phyloP scores from a whole-genome alignment of 2,113 vertebrate genomes.

The Apodemus sylvaticus region DNA sequence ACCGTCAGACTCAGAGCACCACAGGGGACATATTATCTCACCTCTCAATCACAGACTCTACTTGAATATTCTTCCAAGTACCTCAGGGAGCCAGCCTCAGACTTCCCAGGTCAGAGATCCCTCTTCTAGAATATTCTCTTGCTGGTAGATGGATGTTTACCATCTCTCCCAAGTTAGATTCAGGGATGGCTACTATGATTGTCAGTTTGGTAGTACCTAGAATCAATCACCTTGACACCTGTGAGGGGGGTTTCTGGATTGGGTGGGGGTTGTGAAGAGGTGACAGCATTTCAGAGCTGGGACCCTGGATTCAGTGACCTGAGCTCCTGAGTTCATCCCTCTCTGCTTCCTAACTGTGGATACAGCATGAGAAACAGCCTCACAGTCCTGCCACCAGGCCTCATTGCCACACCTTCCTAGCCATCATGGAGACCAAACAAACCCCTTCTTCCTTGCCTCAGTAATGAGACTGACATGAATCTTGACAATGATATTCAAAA shows the following conservation, averaged over 20 bases:
- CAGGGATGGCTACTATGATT: background rate
- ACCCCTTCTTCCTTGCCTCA: too few species aligned
- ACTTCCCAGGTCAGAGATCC: background rate
- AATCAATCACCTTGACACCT: background rate
- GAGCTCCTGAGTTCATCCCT: background rate
- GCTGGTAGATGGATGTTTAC: background rate
- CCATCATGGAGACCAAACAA: background rate
- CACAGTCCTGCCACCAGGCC: background rate
- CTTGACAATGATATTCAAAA: background rate
- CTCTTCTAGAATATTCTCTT: background rate
- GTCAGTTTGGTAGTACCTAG: background rate
- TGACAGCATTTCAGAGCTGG: too few species aligned
- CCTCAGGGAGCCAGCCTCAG: background rate
- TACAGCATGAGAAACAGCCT: background rate
- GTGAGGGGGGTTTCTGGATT: background rate
- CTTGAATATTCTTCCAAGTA: background rate
- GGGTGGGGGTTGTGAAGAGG: too few species aligned
- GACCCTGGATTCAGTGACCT: background rate
- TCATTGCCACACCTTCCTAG: background rate
- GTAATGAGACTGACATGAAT: background rate
- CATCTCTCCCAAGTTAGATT: background rate
- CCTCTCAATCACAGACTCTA: background rate
- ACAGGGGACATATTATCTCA: background rate
- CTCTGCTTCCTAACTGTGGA: background rate
- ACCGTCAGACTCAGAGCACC: background rate